A percentile compares a stretch with the other conserved stretches of the same genome.
Evolutionary conservation across 2,888 invertebrate species (phyloP).

Genomic region (Tipula unca): DNA sequence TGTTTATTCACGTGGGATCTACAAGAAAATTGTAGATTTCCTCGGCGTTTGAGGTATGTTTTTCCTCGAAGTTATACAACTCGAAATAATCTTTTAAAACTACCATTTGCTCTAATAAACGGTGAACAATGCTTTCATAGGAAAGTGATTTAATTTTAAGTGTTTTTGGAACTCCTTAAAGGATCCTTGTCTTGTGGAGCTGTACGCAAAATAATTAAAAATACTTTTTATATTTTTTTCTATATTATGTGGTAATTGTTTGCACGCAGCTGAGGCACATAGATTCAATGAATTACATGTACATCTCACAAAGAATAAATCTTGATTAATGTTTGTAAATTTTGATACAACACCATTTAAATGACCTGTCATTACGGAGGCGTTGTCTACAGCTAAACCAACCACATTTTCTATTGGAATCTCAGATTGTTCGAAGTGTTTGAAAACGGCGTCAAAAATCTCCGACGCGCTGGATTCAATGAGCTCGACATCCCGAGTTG

Average conservation of each 20-base stretch:
- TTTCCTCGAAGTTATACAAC: neutral
- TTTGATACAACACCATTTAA: neutral
- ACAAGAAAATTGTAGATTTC: neutral
- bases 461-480: no score
- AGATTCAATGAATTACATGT: no score
- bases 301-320: no score
- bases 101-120: neutral
- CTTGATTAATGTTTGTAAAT: no score
- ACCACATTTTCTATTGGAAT: no score
- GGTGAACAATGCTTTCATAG: neutral
- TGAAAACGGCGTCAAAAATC: no score
- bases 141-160: neutral
- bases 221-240: neutral
- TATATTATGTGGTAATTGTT: neutral
- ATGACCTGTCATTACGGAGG: neutral
- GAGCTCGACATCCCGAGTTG: no score
- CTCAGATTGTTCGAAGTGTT: no score
- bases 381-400: neutral
- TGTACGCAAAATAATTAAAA: neutral
- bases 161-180: neutral
- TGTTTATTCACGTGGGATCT: neutral
- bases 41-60: neutral
- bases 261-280: no score
- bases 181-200: neutral
- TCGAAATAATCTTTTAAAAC: neutral